Percentiles rank a stretch among this genome's conserved stretches.
Conservation (phyloP, 1,140 invertebrate species). For the Littorina saxatilis region DNA sequence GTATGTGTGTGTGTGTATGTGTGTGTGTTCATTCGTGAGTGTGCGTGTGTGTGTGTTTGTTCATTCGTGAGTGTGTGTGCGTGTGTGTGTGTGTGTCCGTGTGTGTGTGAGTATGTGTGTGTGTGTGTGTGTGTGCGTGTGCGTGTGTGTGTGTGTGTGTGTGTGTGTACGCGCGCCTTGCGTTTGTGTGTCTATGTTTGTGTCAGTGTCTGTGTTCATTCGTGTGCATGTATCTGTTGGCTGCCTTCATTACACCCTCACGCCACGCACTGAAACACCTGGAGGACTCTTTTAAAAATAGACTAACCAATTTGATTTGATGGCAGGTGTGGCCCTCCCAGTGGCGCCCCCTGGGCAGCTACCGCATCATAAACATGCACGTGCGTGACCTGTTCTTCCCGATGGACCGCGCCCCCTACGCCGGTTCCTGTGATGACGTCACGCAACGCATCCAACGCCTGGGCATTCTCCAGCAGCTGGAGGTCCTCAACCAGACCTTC, state of each 20-base stretch:
- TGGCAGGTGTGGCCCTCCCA: constrained; percentile 19
- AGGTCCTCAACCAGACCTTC: constrained; percentile 17
- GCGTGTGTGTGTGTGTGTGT: constrained; percentile 23
- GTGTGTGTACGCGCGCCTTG: not conserved
- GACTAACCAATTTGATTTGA: no score
- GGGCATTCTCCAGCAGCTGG: not conserved
- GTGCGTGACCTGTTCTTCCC: constrained; percentile 28
- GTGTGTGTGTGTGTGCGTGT: constrained; percentile 17
- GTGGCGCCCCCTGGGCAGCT: constrained; percentile 29
- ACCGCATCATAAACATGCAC: constrained; percentile 26
- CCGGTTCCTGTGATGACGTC: constrained; percentile 1
- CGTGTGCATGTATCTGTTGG: not conserved
- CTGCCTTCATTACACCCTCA: no score
- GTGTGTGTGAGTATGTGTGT: no score
- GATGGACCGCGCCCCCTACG: constrained; percentile 20
- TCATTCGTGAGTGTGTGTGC: not conserved
- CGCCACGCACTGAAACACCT: no score
- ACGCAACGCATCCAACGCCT: not conserved
- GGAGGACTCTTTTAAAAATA: no score
- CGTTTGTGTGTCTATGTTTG: not conserved
- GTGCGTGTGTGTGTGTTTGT: not conserved
- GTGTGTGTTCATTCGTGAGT: no score
- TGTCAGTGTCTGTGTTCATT: not conserved
- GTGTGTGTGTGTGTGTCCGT: not conserved
- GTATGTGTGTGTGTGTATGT: not conserved